Conservation (phyloP, 2,888 invertebrate species). For the Lottia gigantea region DNA sequence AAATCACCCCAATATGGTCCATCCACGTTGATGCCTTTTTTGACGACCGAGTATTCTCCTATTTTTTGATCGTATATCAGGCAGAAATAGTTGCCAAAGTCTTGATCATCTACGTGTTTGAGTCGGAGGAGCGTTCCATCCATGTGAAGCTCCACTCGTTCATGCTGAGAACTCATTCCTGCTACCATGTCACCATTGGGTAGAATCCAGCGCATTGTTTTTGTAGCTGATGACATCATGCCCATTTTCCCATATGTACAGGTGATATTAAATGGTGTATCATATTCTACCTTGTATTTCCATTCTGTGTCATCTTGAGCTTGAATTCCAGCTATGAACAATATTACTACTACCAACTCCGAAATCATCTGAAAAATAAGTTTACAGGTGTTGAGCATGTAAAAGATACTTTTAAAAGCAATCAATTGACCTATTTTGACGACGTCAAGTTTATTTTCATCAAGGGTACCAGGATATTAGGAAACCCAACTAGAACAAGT, state of each 20-base stretch:
- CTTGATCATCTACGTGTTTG: slow-evolving; percentile 40
- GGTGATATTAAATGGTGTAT: slow-evolving; percentile 23
- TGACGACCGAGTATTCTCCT: slow-evolving; percentile 5
- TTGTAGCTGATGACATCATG: neutral
- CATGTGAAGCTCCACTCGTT: slow-evolving; percentile 15
- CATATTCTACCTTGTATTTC: slow-evolving; percentile 21
- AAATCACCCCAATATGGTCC: slow-evolving; percentile 31
- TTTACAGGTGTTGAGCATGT: no score
- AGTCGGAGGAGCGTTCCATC: slow-evolving; percentile 27
- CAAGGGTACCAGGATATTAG: no score
- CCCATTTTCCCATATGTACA: slow-evolving; percentile 3
- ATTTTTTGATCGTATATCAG: slow-evolving; percentile 19
- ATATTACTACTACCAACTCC: no score
- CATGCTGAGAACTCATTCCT: neutral
- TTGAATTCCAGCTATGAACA: no score
- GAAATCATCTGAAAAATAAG: no score
- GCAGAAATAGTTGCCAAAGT: slow-evolving; percentile 52
- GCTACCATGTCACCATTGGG: slow-evolving; percentile 22
- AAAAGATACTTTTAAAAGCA: no score
- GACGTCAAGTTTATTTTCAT: no score
- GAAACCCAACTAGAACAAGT: no score
- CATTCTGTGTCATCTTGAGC: no score
- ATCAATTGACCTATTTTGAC: no score
- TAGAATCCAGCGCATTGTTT: slow-evolving; percentile 20
- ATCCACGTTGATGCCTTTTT: slow-evolving; percentile 26